Conservation (phyloP, 2,888 invertebrate genomes). For the Drosophila engyochracea region DNA sequence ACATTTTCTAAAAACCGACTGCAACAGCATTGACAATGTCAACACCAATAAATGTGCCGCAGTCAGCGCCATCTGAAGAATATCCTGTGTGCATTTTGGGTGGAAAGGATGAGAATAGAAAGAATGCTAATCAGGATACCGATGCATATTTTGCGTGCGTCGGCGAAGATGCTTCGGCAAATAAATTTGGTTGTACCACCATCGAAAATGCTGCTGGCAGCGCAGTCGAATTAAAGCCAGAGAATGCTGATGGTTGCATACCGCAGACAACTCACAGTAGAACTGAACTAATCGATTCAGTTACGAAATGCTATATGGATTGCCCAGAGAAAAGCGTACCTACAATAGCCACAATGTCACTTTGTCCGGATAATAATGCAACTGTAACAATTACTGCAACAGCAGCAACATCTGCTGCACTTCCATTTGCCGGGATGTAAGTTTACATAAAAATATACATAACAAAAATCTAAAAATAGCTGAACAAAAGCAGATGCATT, state of each 20-base stretch:
- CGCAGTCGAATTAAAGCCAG: slow-evolving; percentile 35
- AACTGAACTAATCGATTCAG: slow-evolving; percentile 45
- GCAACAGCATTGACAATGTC: slow-evolving; percentile 59
- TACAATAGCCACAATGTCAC: slow-evolving; percentile 25
- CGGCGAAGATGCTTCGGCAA: slow-evolving; percentile 70
- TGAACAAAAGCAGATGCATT: not conserved
- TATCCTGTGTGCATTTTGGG: slow-evolving; percentile 54
- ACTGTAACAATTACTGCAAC: slow-evolving; percentile 43
- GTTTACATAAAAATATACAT: slow-evolving; percentile 17
- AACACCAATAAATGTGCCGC: slow-evolving; percentile 59
- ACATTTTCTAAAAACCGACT: slow-evolving; percentile 9
- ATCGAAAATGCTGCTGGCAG: slow-evolving; percentile 19
- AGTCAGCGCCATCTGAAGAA: slow-evolving; percentile 39
- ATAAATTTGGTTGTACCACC: slow-evolving; percentile 70
- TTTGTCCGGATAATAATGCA: slow-evolving; percentile 42
- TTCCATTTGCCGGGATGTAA: slow-evolving; percentile 42
- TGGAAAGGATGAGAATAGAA: slow-evolving; percentile 34
- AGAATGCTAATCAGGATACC: slow-evolving; percentile 14
- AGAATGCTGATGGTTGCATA: not conserved
- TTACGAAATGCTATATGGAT: slow-evolving; percentile 80
- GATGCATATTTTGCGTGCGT: slow-evolving; percentile 19
- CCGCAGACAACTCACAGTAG: slow-evolving; percentile 37
- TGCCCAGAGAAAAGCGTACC: slow-evolving; percentile 31
- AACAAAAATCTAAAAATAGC: not conserved
- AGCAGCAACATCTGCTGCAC: slow-evolving; percentile 16